A percentile compares a stretch with the other conserved stretches of the same genome.
Conservation (phyloP, 2,113 vertebrate species). For the Epinephelus cyanopodus region DNA sequence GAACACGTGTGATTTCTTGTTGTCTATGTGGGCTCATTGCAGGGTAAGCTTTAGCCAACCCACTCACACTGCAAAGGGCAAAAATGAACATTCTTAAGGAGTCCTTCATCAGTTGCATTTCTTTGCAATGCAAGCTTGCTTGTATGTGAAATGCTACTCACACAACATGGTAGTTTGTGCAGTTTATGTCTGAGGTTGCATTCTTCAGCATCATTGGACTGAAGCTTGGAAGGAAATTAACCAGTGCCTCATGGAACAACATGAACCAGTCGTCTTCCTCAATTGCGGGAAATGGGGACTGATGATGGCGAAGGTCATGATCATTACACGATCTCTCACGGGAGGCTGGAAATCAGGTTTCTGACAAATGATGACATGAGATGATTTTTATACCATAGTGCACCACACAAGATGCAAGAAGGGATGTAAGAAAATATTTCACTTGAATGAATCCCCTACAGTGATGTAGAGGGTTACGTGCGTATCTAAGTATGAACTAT, state of each 20-base stretch:
- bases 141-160: conserved; percentile 25
- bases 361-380: too few relatives aligned
- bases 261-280: not conserved
- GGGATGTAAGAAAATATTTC: too few relatives aligned
- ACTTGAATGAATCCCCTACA: not conserved
- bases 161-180: conserved; percentile 61
- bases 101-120: not conserved
- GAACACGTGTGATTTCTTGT: not conserved
- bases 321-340: not conserved
- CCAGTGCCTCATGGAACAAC: conserved; percentile 57
- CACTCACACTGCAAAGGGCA: conserved; percentile 25
- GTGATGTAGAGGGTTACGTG: not conserved
- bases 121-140: not conserved
- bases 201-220: conserved; percentile 45
- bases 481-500: not conserved
- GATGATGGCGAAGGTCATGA: not conserved
- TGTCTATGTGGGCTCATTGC: not conserved
- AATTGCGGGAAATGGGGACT: not conserved
- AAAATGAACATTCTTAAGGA: not conserved
- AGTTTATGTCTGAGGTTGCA: conserved; percentile 35
- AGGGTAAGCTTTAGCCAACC: conserved; percentile 10
- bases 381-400: too few relatives aligned
- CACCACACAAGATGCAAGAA: too few relatives aligned
- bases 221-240: conserved; percentile 57
- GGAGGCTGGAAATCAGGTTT: too few relatives aligned